These are phyloP conservation scores for Halocynthia roretzi DNA, from an alignment of 23 tunicate species.

Conservation along the genomic window DNA sequence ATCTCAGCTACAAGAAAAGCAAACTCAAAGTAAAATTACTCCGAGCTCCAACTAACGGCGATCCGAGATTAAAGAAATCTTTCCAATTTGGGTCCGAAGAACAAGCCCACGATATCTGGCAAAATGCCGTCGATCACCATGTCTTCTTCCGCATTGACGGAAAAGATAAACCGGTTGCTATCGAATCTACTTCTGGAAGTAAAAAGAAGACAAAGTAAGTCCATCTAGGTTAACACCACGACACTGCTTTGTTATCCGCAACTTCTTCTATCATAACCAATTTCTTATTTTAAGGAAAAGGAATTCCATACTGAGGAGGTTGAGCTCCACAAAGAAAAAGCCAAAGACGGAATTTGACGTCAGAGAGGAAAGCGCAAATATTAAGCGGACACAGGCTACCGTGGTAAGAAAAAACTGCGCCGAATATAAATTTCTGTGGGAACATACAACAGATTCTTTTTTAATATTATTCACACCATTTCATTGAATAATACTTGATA, in stretches of 20 bases:
- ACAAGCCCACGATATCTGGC: slow-evolving; percentile 52
- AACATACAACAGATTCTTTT: neutral
- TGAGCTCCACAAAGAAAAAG: slow-evolving; percentile 62
- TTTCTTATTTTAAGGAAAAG: slow-evolving; percentile 35
- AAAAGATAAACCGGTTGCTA: slow-evolving; percentile 30
- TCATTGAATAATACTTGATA: neutral
- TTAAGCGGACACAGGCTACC: slow-evolving; percentile 43
- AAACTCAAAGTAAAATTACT: slow-evolving; percentile 56
- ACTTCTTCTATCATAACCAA: neutral
- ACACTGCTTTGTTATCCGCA: neutral
- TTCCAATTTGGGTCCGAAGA: slow-evolving; percentile 29
- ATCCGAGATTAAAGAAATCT: slow-evolving; percentile 27
- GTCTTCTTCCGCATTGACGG: slow-evolving; percentile 58
- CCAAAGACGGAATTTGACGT: slow-evolving; percentile 65
- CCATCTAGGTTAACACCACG: neutral
- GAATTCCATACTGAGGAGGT: slow-evolving; percentile 31
- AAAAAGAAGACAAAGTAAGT: slow-evolving; percentile 19
- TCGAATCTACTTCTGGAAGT: slow-evolving; percentile 9
- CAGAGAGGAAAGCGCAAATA: slow-evolving; percentile 53
- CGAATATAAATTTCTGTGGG: neutral
- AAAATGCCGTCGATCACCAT: slow-evolving; percentile 76
- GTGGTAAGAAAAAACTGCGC: slow-evolving; percentile 39
- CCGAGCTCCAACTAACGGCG: slow-evolving; percentile 8
- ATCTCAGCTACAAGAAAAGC: slow-evolving; percentile 51
- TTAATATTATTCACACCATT: neutral